Conservation (phyloP, 2,113 vertebrate genomes). For the Bubo scandiacus region DNA sequence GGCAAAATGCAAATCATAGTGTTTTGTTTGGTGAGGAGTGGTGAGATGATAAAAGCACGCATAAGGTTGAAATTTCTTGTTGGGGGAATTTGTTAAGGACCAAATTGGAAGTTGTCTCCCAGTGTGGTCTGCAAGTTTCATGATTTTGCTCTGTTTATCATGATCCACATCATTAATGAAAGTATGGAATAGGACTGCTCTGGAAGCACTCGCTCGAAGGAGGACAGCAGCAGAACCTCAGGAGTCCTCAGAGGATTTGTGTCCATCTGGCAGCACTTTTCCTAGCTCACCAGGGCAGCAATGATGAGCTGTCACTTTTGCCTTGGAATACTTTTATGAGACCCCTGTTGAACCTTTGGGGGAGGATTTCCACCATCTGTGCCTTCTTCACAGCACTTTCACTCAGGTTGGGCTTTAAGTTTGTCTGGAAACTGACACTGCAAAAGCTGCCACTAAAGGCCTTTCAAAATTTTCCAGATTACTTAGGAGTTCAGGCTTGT, state of each 20-base stretch:
- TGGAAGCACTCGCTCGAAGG: not conserved
- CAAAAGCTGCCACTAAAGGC: not conserved
- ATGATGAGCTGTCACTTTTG: not conserved
- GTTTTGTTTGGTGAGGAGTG: not conserved
- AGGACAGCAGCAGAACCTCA: not conserved
- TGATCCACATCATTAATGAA: not conserved
- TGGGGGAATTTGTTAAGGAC: not conserved
- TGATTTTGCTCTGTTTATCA: not conserved
- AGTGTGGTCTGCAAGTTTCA: not conserved
- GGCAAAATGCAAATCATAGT: not conserved
- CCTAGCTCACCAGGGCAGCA: not conserved
- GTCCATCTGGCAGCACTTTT: not conserved
- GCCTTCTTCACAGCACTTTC: not conserved
- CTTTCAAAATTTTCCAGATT: not conserved
- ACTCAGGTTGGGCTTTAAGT: not conserved
- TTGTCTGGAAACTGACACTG: not conserved
- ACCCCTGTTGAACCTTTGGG: not conserved
- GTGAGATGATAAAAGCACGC: not conserved
- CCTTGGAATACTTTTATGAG: not conserved
- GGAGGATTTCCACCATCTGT: not conserved
- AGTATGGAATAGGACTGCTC: not conserved
- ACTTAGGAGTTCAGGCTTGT: not conserved
- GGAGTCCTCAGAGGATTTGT: not conserved
- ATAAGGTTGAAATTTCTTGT: not conserved
- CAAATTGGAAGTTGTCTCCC: not conserved